Evolutionary conservation across 1,140 invertebrate genomes (phyloP).

Genomic region (Cotesia typhae): DNA sequence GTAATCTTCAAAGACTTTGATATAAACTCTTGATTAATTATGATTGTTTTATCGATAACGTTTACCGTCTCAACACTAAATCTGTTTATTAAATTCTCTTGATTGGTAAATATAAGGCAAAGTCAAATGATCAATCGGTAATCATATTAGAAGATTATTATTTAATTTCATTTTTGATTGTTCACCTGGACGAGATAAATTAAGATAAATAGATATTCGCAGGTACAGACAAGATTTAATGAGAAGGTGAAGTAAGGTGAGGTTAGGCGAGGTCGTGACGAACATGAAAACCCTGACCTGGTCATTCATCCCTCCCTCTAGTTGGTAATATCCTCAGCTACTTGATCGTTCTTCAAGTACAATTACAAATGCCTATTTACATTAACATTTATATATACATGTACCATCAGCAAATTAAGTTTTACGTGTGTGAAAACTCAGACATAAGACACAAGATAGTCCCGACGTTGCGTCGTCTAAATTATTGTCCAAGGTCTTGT

Average conservation of each 20-base stretch:
- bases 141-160: too few species aligned
- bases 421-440: too few species aligned
- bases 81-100: too few species aligned
- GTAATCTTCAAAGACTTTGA: too few species aligned
- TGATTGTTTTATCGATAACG: too few species aligned
- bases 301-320: conserved; percentile 46
- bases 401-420: neutral
- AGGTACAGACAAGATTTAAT: conserved; percentile 14
- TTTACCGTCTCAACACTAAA: too few species aligned
- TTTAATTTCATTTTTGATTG: too few species aligned
- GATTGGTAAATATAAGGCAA: too few species aligned
- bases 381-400: neutral
- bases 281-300: conserved; percentile 56
- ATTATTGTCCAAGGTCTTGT: conserved; percentile 34
- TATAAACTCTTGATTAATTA: too few species aligned
- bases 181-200: too few species aligned
- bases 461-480: conserved; percentile 32
- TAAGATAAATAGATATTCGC: conserved; percentile 8
- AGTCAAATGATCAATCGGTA: too few species aligned
- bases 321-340: conserved; percentile 7
- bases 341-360: conserved; percentile 26
- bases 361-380: conserved; percentile 26
- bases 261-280: conserved; percentile 51
- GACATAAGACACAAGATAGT: neutral
- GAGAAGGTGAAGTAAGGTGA: conserved; percentile 46